phyloP scores from a whole-genome alignment of 2,113 vertebrate genomes.

The Ailuropoda melanoleuca region DNA sequence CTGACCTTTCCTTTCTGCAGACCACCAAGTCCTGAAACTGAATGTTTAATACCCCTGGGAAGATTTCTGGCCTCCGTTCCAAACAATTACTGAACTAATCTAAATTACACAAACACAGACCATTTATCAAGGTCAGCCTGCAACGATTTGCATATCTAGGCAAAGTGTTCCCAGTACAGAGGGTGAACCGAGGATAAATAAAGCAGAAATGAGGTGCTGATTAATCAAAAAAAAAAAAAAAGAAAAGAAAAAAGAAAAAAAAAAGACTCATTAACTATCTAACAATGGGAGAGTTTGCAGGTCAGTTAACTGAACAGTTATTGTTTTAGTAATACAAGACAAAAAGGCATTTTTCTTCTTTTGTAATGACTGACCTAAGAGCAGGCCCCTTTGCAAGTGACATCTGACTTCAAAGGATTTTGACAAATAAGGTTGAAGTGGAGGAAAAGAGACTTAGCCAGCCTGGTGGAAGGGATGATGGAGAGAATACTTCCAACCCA shows the following conservation, averaged over 20 bases:
- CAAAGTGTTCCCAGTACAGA: constrained; percentile 56
- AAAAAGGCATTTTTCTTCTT: neutral
- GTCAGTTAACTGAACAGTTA: neutral
- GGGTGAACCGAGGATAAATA: constrained; percentile 54
- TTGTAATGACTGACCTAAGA: neutral
- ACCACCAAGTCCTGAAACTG: constrained; percentile 26
- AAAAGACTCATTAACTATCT: neutral
- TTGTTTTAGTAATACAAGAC: neutral
- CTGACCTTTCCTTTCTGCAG: constrained; percentile 62
- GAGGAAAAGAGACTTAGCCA: neutral
- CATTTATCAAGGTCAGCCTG: constrained; percentile 76
- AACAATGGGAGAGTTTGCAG: neutral
- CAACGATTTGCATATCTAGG: constrained; percentile 74
- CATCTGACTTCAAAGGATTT: neutral
- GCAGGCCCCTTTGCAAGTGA: neutral
- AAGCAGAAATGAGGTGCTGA: constrained; percentile 56
- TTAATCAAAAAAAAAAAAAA: neutral
- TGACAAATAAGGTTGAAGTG: neutral
- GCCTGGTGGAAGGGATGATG: neutral
- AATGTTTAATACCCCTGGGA: constrained; percentile 60
- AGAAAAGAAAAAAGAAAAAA: neutral
- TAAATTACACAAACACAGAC: constrained; percentile 74
- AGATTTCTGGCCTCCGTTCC: constrained; percentile 61
- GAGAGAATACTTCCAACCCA: neutral
- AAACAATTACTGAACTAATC: constrained; percentile 77